Base-by-base conservation (phyloP, 1,140 invertebrate genomes). In the Anadara kagoshimensis region DNA sequence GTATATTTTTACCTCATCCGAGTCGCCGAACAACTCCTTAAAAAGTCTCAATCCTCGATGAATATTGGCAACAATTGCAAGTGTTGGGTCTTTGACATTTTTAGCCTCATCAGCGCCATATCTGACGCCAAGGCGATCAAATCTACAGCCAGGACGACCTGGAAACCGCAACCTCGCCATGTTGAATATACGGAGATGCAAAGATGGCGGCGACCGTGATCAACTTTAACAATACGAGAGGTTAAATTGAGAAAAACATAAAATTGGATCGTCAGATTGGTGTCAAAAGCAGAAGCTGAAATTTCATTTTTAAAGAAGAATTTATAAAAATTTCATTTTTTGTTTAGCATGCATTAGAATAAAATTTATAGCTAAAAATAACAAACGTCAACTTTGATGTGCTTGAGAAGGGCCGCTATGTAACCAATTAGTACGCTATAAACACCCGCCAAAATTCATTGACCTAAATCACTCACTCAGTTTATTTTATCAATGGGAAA, bases 151-250 rank as follows among this genome's bases (percentile, higher is more conserved):
- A 68, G 88, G 87, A 74, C 87, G 84, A 69, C 88, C 88, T 58
- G 87, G 87, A 79, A 89, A 89, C 57, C 87, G 78, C 64, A 88
- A 78, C 74, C 87, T 83, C 88, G 88, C 88, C 88, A 89, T 87
- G 74, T 84, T 88, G 83, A 63, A 81, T 75, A 66, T 76, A 36
- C 54, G 51, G 54, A 24, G 58, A 64, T 36, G 36, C 49, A 69
- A 24, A 64, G 76, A 80, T 61, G 74, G 73, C 68, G 78, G 69
- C 70, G 62, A 58, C 49, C 70, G 49, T 71, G 74, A 44, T n/a
- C 20, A 36, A 44, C 5, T 26, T 1, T 45, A 58, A 68, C n/a
- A 45, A 59, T 57, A 14, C 44, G 64, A 66, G 14, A 64, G 24
- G 10, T 72, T 22, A 49, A 68, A 72, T 47, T 47, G 24, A 45